Base-by-base conservation (phyloP, 2,797 vertebrate species). In the Babyrousa celebensis region DNA sequence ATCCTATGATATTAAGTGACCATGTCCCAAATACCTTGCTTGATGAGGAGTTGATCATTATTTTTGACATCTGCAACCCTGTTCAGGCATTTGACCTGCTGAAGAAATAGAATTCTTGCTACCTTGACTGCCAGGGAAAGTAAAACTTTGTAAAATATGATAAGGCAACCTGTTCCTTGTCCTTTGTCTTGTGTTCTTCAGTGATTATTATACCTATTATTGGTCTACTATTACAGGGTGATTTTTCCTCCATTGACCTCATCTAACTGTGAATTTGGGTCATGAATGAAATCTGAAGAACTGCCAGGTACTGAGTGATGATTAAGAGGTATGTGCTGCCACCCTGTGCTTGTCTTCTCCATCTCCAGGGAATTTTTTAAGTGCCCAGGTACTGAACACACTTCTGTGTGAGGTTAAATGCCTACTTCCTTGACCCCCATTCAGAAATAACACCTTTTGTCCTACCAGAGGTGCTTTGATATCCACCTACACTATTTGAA, bases 241-340 rank as follows among this genome's bases (percentile, higher is more conserved):
- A 52, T 78, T 84, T 74, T 88, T 89, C 70, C 43, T 89, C 78
- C 52, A 17, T 18, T 95, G 75, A 63, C 71, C 32, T 89, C 74
- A 62, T 75, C 54, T 79, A 93, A 91, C 60, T 72, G 70, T 91
- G 94, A 77, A 72, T 90, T 89, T 1, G 72, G 54, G 67, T 94
- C 77, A 77, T 85, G 63, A 23, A 20, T 96, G 92, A 91, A 83
- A 86, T 78, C 54, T 79, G 91, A 94, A 95, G 94, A 86, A 75
- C 83, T 86, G n/a, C 52, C 68, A 7, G 74, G 43, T 91, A 18
- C 86, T 54, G 32, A 95, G 65, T 82, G 78, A 85, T 52, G 36
- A 27, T 74, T 83, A 52, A 68, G 27, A 96, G 29, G 63, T 74
- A 23, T 91, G 78, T 85, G 68, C 63, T 86, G 27, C 79, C 21